A percentile compares a stretch with the other conserved stretches of the same genome.
These are phyloP conservation scores for Xestia xanthographa DNA, from an alignment of 2,888 invertebrate species.

Conservation along the genomic window DNA sequence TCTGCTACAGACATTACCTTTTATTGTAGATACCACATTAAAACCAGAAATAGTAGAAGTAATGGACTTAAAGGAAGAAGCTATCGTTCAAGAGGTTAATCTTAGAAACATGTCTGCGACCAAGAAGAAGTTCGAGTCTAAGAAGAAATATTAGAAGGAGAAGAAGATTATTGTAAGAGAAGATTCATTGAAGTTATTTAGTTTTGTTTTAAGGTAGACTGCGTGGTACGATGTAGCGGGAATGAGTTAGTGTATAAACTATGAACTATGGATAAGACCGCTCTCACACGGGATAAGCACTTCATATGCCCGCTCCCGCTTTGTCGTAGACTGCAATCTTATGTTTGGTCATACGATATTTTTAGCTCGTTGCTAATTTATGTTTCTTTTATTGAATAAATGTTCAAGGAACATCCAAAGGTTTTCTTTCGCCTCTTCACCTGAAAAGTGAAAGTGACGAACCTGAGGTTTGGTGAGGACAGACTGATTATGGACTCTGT, in stretches of 20 bases:
- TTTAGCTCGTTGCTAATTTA: conserved; percentile 1
- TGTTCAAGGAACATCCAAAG: background rate
- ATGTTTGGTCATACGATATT: conserved; percentile 22
- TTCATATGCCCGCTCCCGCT: background rate
- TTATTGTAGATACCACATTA: conserved; percentile 76
- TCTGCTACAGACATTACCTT: background rate
- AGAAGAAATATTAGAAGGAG: conserved; percentile 54
- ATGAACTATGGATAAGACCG: background rate
- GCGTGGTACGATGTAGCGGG: background rate
- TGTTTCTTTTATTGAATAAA: conserved; percentile 23
- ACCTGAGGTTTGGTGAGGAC: background rate
- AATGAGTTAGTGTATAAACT: too few species aligned
- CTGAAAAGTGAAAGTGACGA: background rate
- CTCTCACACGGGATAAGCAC: background rate
- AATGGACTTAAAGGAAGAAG: conserved; percentile 79
- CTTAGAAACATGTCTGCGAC: conserved; percentile 75
- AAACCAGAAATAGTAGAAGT: conserved; percentile 74
- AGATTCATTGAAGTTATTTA: conserved; percentile 35
- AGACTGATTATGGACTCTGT: background rate
- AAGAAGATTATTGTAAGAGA: conserved; percentile 36
- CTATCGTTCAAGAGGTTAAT: conserved; percentile 74
- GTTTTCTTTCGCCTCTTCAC: background rate
- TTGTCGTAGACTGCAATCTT: background rate
- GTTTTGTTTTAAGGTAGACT: conserved; percentile 34
- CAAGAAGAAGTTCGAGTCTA: conserved; percentile 80